Evolutionary conservation across 2,888 invertebrate species (phyloP), one percentile per base, ranked within the genome.

Genomic region (Phengaris alcon): DNA sequence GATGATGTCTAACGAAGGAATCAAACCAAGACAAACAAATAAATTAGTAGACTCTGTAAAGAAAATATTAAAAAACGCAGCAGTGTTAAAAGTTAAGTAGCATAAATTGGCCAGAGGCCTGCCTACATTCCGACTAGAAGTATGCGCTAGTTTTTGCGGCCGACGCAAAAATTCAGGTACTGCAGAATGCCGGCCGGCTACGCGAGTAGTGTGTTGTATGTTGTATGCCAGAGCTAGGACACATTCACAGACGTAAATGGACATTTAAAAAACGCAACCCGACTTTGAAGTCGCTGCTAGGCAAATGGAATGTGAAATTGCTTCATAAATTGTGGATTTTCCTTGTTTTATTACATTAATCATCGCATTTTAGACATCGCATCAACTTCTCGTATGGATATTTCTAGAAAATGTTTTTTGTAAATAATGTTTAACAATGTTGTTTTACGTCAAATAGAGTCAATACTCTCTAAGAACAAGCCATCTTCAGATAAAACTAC

Each of bases 41-140:
- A 68, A 51, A 68, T 74, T 35, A 35, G 0, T 68, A 68, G 12
- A 68, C 51, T 22, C 22, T 64, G 13, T 35, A 22, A 35, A 22
- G 10, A 64, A 5, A 35, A 48, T 68, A 73, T n/a, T 68, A 48
- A 48, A 73, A 55, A 73, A 73, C 44, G n/a, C 57, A 55, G 22
- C 46, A 73, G 73, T 46, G 59, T 55, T 68, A 74, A 74, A 74
- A 54, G 74, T 68, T 22, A 64, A 35, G 15, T 74, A 68, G 59
- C 52, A 74, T 74, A 64, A 74, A 74, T 64, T 54, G 69, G 69
- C 88, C 79, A 79, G 82, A 73, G 85, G 89, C 89, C 90, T 87
- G 89, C 89, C 90, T 87, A 88, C 88, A 90, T 90, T 88, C 90
- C 87, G 76, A 22, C 35, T 80, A 76, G 79, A 77, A 83, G 85